Base-by-base conservation (phyloP, 2,888 invertebrate species). In the Bombylius major region DNA sequence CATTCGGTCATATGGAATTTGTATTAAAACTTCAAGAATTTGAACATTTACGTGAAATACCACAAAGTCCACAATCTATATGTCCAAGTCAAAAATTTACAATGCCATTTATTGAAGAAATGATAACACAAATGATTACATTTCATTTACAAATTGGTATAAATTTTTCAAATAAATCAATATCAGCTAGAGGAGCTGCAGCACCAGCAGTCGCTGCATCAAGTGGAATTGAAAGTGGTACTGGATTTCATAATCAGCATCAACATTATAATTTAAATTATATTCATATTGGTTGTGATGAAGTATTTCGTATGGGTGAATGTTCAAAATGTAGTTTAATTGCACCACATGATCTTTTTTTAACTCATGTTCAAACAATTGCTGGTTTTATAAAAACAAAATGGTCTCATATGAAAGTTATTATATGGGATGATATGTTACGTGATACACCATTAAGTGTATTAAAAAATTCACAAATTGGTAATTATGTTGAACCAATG, bases 391-490 rank as follows among this genome's bases (percentile, higher is more conserved):
- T 87, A 13, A 78, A 78, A 49, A 72, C 75, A 11, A 79, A 77
- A 51, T 81, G 82, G 72, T 78, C 80, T 0, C 72, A 76, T 23
- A 67, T 84, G 31, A 78, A 77, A 14, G 76, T 84, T 1, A 80
- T 89, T 56, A 82, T 89, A 65, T 89, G 89, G 89, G 88, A 89
- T 65, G 89, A 89, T 68, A 88, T 89, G 86, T 70, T 89, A 55
- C 72, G 87, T 1, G 81, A 82, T 63, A 76, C 85, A 61, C 76
- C 81, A 4, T 70, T 79, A 50, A 78, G 79, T 59, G 77, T 78
- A 58, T 74, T 85, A 71, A 75, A 81, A 56, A 79, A 81, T 59
- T 79, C 79, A 36, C 79, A 80, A 47, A 75, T 88, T 14, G 83
- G 84, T 1, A 74, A 76, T 42, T 73, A 84, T 46, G 86, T 88